Base-by-base conservation (phyloP, 2,113 vertebrate genomes). In the Isichthys henryi region DNA sequence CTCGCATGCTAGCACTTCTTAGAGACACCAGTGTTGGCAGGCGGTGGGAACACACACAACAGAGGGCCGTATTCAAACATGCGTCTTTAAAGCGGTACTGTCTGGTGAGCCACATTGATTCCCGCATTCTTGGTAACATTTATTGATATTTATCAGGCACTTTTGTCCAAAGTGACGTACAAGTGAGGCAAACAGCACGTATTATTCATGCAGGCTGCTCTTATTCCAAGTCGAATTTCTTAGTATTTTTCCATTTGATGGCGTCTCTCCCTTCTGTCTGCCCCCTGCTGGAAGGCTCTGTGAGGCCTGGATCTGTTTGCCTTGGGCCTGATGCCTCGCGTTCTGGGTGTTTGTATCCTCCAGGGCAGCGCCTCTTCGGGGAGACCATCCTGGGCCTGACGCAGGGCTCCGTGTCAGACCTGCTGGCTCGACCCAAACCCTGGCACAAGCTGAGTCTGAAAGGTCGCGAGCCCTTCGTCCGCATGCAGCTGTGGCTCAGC, bases 381-480 rank as follows among this genome's bases (percentile, higher is more conserved):
- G 97, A 98, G 95, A 97, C 96, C 93, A 97, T 98, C 94, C 94
- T 98, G 10, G 97, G 97, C 85, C 96, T 98, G 84, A 98, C 97
- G 82, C 97, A 98, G 92, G 97, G 97, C 93, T 98, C 97, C 0
- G 97, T 98, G 92, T 98, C 97, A 0, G 97, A 98, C 94, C 97
- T 98, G 46, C 96, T 98, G 90, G 97, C 97, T 85, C 96, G 97
- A 87, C 97, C 97, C 0, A 98, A 98, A 92, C 97, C 97, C 92
- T 98, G 97, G 97, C 97, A 98, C 94, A 98, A 97, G 94, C 96
- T 98, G 91, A 98, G 97, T 88, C 94, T 97, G 92, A 98, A 98
- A 93, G 97, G 97, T 56, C 95, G 97, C 88, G 97, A 98, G 89
- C 97, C 97, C 74, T 98, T 98, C 88, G 97, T 98, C 74, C 97